Conservation (phyloP, 2,797 vertebrate species). For the Sebastes miniatus region DNA sequence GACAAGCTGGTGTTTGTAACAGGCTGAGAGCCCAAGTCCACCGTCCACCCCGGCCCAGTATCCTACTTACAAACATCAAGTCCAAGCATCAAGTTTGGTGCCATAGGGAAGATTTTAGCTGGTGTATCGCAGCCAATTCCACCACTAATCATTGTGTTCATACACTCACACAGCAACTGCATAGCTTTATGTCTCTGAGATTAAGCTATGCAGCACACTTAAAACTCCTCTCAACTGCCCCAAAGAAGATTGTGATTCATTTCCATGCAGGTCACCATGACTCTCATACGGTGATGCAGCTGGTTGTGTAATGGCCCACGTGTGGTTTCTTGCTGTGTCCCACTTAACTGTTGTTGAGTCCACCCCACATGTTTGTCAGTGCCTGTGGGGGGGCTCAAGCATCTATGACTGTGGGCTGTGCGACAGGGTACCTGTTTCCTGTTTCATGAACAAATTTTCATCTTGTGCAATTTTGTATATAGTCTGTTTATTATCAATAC, state of each 20-base stretch:
- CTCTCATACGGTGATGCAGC: constrained; percentile 18
- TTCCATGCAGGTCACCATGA: constrained; percentile 3
- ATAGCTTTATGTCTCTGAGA: no score
- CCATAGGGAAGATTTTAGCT: background rate
- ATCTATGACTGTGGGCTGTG: background rate
- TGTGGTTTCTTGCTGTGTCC: constrained; percentile 45
- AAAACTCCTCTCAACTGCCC: background rate
- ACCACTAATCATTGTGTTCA: background rate
- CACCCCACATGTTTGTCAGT: constrained; percentile 20
- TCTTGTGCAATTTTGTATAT: no score
- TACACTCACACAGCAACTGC: no score
- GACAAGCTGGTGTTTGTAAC: background rate
- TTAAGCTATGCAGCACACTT: no score
- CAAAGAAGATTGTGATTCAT: background rate
- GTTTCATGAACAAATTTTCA: background rate
- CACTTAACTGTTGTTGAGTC: constrained; percentile 30
- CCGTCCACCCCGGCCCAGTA: background rate
- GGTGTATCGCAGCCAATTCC: background rate
- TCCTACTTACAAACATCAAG: background rate
- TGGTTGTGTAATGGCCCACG: constrained; percentile 43
- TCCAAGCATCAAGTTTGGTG: background rate
- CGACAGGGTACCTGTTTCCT: background rate
- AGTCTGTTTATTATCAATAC: no score
- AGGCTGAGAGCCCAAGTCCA: background rate
- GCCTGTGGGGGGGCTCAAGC: background rate